Base-by-base conservation (phyloP, 2,797 vertebrate genomes). In the Lutjanus campechanus region DNA sequence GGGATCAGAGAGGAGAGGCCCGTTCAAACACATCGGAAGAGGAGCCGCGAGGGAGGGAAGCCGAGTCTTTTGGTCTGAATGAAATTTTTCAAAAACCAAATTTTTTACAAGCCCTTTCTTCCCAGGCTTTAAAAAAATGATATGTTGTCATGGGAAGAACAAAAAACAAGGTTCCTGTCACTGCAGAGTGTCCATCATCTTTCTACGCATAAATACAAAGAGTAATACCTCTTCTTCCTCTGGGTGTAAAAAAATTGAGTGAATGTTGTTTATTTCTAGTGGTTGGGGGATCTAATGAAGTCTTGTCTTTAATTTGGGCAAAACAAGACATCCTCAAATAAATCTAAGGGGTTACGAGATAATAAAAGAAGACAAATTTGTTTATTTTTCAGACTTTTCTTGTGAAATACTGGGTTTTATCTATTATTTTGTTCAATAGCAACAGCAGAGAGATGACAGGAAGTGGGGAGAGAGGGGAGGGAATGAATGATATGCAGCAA, bases 1-100 rank as follows among this genome's bases (percentile, higher is more conserved):
- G 76, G 73, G 85, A 88, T 89, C 78, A 85, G 84, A 88, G 83
- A 76, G 59, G 82, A 81, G 80, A 89, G 85, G 87, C 92, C 80
- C 80, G 85, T 94, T 91, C 84, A 88, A 93, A 93, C 94, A 92
- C 88, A 94, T 90, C 73, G 74, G 83, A 91, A 71, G 81, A 87
- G 76, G 40, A 80, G 84, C 88, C 80, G 71, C 19, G 13, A 91
- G 82, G 85, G 73, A 87, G 13, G 68, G 84, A 79, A 77, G 78
- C 75, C n/a, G 11, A 82, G 59, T 79, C 61, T 69, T 84, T 79
- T 50, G 60, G 72, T 68, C 54, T 85, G 36, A 82, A 82, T 81
- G 5, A 82, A 72, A 11, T 41, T 51, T 84, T 75, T 77, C 7
- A 62, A 74, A 74, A 73, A 41, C 41, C 55, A 53, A n/a, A 55